A percentile compares a stretch with the other conserved stretches of the same genome.
Evolutionary conservation across 2,797 vertebrate genomes (phyloP).

Genomic region (Girardinus metallicus): DNA sequence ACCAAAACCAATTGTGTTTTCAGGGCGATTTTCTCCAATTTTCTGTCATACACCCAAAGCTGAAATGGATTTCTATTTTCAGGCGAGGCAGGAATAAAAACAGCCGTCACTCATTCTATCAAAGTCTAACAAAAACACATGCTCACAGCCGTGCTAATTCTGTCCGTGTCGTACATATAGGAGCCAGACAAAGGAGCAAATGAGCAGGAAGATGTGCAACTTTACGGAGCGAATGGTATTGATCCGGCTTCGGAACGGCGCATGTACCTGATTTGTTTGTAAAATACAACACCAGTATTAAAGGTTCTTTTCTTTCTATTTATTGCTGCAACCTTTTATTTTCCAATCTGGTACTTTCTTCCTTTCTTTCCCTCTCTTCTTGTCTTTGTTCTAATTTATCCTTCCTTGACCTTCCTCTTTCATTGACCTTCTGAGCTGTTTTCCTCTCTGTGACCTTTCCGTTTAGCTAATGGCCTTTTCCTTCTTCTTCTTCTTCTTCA

Average conservation of each 20-base stretch:
- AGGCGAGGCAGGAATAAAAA: conserved; percentile 37
- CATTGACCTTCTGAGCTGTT: not conserved
- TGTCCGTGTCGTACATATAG: conserved; percentile 10
- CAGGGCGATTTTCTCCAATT: conserved; percentile 56
- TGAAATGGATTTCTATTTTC: conserved; percentile 49
- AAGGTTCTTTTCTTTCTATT: not conserved
- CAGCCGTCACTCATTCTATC: conserved; percentile 29
- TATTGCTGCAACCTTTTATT: not conserved
- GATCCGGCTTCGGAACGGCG: not conserved
- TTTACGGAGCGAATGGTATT: conserved; percentile 24
- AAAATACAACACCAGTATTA: not conserved
- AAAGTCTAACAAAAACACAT: not conserved
- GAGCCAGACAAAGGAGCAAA: conserved; percentile 15
- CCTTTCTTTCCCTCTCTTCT: not conserved
- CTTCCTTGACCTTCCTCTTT: not conserved
- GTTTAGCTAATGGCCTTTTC: not conserved
- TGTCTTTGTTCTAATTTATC: not conserved
- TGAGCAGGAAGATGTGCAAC: conserved; percentile 16
- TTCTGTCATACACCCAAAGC: conserved; percentile 47
- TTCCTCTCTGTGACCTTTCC: not conserved
- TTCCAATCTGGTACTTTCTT: not conserved
- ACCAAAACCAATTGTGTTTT: conserved; percentile 57
- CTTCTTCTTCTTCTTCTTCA: not conserved
- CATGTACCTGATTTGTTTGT: not conserved
- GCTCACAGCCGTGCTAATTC: conserved; percentile 28